Base-by-base conservation (phyloP, 2,113 vertebrate species). In the Porphyrio hochstetteri region DNA sequence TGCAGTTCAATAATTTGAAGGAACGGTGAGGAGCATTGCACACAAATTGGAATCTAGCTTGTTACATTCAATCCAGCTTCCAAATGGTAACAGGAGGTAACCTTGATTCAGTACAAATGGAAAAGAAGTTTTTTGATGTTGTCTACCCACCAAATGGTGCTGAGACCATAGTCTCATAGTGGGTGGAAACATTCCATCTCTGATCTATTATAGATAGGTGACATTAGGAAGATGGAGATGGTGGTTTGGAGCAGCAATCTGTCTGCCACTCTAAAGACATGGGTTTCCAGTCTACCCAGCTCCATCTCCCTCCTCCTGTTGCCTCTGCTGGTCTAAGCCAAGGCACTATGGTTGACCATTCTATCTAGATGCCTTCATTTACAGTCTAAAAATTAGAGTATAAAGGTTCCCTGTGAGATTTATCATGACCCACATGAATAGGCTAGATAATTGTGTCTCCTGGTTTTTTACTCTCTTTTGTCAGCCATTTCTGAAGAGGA, bases 231-330 rank as follows among this genome's bases (percentile, higher is more conserved):
- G 61, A 27, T 21, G 46, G 40, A 92, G 36, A 33, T 7, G 2
- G 9, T 87, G 33, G 28, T 85, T 75, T 88, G 65, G 74, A 77
- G 35, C 29, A 69, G 15, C 0, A 0, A 68, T 60, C 36, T 59
- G n/a, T 5, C n/a, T 93, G 2, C 0, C 7, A 50, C 36, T 13
- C 46, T 84, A 33, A 53, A 79, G 42, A 29, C 0, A 1, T 5
- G n/a, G 4, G 4, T 59, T 84, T 92, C 31, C 28, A n/a, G 60
- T 40, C 48, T 36, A 33, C 9, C 9, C 53, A 72, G 59, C 38
- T 20, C 23, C 4, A 23, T 46, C 24, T 88, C 38, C 52, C 19
- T 35, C 29, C 23, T 74, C 0, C 3, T 60, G 12, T 33, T 88
- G 24, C 44, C 36, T 74, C 69, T 50, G 9, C 33, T 50, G 63